phyloP scores from a whole-genome alignment of 2,888 invertebrate species.

The Aquatica leii region DNA sequence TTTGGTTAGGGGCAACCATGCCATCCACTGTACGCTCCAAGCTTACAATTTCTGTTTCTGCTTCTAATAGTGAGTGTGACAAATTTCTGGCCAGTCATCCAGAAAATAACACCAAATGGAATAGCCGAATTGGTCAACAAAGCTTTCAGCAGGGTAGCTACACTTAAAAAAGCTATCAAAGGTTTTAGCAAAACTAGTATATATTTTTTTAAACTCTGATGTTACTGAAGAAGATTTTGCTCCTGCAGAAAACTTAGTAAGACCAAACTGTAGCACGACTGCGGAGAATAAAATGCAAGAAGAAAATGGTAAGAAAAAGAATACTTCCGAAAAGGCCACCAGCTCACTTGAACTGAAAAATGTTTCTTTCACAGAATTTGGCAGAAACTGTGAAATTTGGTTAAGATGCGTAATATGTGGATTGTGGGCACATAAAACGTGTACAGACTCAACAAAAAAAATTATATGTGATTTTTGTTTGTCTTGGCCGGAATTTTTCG shows the following conservation, averaged over 20 bases:
- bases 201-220: neutral
- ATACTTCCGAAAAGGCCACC: neutral
- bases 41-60: neutral
- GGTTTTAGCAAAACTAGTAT: neutral
- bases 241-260: too few relatives aligned
- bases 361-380: neutral
- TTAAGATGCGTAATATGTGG: neutral
- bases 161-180: neutral
- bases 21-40: neutral
- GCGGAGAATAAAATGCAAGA: neutral
- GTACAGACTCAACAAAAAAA: neutral
- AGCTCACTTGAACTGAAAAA: neutral
- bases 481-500: too few relatives aligned
- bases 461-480: too few relatives aligned
- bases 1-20: neutral
- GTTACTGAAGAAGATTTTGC: too few relatives aligned
- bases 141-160: neutral
- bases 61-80: constrained; percentile 1
- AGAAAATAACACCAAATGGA: neutral
- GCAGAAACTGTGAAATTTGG: neutral
- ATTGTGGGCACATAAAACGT: neutral
- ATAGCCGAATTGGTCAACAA: neutral
- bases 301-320: neutral
- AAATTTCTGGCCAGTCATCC: neutral
- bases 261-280: neutral